phyloP scores from a whole-genome alignment of 2,888 invertebrate genomes.

The Mellilla xanthometata region DNA sequence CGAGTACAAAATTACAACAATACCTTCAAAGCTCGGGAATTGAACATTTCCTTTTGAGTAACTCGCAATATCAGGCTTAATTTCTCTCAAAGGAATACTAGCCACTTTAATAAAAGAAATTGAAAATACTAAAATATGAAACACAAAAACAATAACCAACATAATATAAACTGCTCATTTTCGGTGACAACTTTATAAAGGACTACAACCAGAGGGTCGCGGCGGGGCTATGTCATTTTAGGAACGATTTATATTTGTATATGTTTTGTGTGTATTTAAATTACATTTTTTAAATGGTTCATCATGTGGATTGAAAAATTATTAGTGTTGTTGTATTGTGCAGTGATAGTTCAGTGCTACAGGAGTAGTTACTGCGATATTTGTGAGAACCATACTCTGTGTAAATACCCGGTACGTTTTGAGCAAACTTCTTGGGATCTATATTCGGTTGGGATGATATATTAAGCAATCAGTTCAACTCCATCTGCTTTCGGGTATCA shows the following conservation, averaged over 20 bases:
- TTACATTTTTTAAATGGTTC: conserved; percentile 48
- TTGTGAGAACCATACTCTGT: conserved; percentile 63
- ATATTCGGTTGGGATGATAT: too few relatives aligned
- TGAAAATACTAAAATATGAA: conserved; percentile 54
- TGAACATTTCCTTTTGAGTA: conserved; percentile 35
- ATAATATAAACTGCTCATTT: conserved; percentile 51
- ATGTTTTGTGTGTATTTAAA: conserved; percentile 35
- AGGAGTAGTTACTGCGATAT: conserved; percentile 52
- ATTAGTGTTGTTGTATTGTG: conserved; percentile 48
- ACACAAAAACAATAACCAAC: conserved; percentile 71
- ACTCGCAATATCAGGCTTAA: conserved; percentile 25
- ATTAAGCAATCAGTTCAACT: too few relatives aligned
- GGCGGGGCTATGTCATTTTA: conserved; percentile 26
- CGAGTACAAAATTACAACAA: neutral
- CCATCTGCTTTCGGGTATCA: too few relatives aligned
- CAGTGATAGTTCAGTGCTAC: conserved; percentile 34
- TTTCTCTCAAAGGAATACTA: conserved; percentile 37
- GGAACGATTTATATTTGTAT: conserved; percentile 21
- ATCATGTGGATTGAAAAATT: conserved; percentile 68
- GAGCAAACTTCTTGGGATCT: too few relatives aligned
- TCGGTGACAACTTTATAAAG: conserved; percentile 36
- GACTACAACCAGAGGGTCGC: conserved; percentile 43
- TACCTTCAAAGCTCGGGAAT: conserved; percentile 11
- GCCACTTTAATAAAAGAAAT: conserved; percentile 39
- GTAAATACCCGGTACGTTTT: conserved; percentile 56